Evolutionary conservation across 2,113 vertebrate species (phyloP).

Genomic region (Gnathonemus longibarbis): DNA sequence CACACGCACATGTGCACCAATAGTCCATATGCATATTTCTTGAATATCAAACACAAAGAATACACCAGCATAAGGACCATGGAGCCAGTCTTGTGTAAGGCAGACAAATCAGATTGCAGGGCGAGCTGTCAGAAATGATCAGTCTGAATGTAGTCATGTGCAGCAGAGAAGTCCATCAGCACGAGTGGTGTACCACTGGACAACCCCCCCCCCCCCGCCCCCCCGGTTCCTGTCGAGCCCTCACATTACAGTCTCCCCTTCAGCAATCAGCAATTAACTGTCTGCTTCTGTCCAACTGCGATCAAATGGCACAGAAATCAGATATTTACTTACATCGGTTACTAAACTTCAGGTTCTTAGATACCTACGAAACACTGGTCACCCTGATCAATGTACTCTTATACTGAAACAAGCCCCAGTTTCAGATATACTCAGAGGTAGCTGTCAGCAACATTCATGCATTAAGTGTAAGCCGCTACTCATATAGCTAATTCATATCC

Average conservation of each 20-base stretch:
- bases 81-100: conserved; percentile 59
- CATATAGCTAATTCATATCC: too few relatives aligned
- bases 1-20: neutral
- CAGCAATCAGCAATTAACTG: conserved; percentile 27
- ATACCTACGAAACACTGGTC: neutral
- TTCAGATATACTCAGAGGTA: neutral
- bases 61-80: conserved; percentile 57
- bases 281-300: conserved; percentile 27
- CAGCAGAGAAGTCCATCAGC: neutral
- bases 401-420: neutral
- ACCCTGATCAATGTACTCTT: too few relatives aligned
- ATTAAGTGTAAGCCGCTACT: neutral
- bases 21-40: conserved; percentile 38
- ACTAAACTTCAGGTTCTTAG: neutral
- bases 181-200: conserved; percentile 10
- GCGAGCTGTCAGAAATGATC: conserved; percentile 58
- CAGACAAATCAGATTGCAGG: conserved; percentile 67
- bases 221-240: conserved; percentile 12
- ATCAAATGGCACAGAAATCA: conserved; percentile 61
- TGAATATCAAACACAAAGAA: conserved; percentile 50
- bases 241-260: neutral
- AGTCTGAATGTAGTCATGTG: conserved; percentile 43
- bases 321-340: conserved; percentile 29
- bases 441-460: neutral
- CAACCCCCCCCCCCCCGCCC: neutral